Evolutionary conservation across 2,888 invertebrate species (phyloP), one percentile per base, ranked within the genome.

Genomic region (Hypomecis punctinalis): DNA sequence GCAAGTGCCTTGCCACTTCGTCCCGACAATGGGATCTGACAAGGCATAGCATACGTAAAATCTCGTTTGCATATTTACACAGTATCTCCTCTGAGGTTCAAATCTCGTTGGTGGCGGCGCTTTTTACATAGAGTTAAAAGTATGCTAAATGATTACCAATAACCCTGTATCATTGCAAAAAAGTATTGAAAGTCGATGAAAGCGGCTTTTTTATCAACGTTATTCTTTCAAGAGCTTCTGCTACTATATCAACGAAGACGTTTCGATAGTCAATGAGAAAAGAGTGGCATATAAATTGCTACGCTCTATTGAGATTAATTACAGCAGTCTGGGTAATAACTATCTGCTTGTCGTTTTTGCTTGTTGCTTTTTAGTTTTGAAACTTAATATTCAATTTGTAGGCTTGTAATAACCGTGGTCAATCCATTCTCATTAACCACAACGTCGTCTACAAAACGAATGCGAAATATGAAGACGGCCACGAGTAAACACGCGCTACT

Each of bases 401-500:
- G 23, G 57, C 40, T 61, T 61, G 45, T 67, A 63, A 57, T 66
- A 64, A 61, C 56, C 66, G 66, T 51, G 61, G 56, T 67, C 53
- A 71, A 71, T 70, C 57, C 66, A 70, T 70, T 70, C 62, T 67
- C 60, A 66, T 68, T 61, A 58, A 45, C 47, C 23, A 56, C 53
- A 53, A 45, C 58, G 43, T 42, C 61, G 11, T 35, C 51, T 52
- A 61, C 58, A 68, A 71, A 72, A 69, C 56, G 63, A 70, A 66
- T 61, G 13, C 54, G 54, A 68, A 58, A 71, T 6, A 63, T 65
- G 63, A 66, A 69, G 68, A 62, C 71, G 55, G 63, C 42, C 57
- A 49, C 49, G 51, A 61, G 45, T 53, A 58, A 63, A 54, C 74
- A 69, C 57, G 69, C 68, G 67, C 76, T 71, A 76, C 76, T 80